Evolutionary conservation across 2,888 invertebrate genomes (phyloP).

Genomic region (Allophyes oxyacanthae): DNA sequence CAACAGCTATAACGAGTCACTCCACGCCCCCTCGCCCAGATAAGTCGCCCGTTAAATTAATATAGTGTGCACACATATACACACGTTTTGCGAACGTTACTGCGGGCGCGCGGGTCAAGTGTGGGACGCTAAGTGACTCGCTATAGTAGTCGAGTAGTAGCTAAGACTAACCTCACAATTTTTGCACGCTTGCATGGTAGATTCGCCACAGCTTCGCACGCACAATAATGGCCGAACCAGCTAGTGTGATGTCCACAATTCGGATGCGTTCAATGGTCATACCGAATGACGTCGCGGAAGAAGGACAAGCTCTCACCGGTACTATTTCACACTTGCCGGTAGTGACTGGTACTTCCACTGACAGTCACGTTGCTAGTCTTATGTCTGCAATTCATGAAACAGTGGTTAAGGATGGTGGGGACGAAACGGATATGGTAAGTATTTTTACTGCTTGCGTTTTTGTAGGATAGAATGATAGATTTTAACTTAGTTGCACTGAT

Average conservation of each 20-base stretch:
- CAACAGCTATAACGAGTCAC: too few relatives aligned
- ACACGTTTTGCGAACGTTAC: too few relatives aligned
- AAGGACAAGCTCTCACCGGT: too few relatives aligned
- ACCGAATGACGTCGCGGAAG: not conserved
- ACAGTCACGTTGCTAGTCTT: not conserved
- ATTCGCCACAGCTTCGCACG: conserved; percentile 70
- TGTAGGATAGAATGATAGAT: not conserved
- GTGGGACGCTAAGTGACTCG: too few relatives aligned
- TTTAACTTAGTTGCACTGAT: not conserved
- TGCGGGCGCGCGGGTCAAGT: too few relatives aligned
- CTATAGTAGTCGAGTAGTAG: not conserved
- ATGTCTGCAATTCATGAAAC: not conserved
- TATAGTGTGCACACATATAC: too few relatives aligned
- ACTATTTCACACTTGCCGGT: not conserved
- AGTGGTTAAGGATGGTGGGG: not conserved
- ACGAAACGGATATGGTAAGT: not conserved
- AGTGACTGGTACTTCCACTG: not conserved
- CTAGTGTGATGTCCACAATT: conserved; percentile 63
- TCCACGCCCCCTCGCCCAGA: too few relatives aligned
- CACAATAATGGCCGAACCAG: conserved; percentile 57
- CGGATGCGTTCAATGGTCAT: conserved; percentile 69
- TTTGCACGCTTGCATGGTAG: conserved; percentile 74
- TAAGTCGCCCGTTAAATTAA: too few relatives aligned
- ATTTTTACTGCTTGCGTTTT: not conserved
- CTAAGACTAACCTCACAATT: conserved; percentile 28